Evolutionary conservation across 2,888 invertebrate genomes (phyloP).

Genomic region (Hemicrepidius hirtus): DNA sequence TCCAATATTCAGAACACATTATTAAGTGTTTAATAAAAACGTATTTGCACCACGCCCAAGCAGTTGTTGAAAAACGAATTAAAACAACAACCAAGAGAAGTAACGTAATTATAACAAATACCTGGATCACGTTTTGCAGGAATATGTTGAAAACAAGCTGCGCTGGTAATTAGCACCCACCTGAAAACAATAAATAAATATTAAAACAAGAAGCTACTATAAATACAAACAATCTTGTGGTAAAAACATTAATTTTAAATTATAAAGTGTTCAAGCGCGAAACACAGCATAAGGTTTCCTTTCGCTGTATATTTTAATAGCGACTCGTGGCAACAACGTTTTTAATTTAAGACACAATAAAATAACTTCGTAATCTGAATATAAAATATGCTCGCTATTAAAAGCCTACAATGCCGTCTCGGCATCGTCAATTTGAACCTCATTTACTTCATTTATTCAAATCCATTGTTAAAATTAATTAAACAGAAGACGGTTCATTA

Average conservation of each 20-base stretch:
- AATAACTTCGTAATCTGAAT: conserved; percentile 18
- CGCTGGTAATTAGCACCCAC: neutral
- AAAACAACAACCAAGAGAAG: too few species aligned
- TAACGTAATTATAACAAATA: too few species aligned
- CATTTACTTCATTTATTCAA: conserved; percentile 19
- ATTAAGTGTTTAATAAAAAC: conserved; percentile 4
- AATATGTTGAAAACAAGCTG: neutral
- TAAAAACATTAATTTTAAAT: conserved; percentile 17
- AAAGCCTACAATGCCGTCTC: conserved; percentile 13
- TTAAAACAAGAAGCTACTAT: neutral
- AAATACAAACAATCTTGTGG: conserved; percentile 2
- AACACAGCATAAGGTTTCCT: conserved; percentile 5
- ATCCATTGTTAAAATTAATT: conserved; percentile 21
- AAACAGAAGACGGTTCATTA: conserved; percentile 26
- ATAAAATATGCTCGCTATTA: conserved; percentile 16
- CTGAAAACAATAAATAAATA: conserved; percentile 3
- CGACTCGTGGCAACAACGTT: neutral
- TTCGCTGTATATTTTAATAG: neutral
- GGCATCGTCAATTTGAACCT: conserved; percentile 14
- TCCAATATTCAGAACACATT: conserved; percentile 17
- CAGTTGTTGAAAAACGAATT: too few species aligned
- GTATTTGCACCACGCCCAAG: too few species aligned
- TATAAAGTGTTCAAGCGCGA: conserved; percentile 13
- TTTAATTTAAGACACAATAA: conserved; percentile 24
- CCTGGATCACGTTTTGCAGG: neutral